These are phyloP conservation scores for Heterochromis multidens DNA, from an alignment of 2,113 vertebrate species.

Conservation along the genomic window DNA sequence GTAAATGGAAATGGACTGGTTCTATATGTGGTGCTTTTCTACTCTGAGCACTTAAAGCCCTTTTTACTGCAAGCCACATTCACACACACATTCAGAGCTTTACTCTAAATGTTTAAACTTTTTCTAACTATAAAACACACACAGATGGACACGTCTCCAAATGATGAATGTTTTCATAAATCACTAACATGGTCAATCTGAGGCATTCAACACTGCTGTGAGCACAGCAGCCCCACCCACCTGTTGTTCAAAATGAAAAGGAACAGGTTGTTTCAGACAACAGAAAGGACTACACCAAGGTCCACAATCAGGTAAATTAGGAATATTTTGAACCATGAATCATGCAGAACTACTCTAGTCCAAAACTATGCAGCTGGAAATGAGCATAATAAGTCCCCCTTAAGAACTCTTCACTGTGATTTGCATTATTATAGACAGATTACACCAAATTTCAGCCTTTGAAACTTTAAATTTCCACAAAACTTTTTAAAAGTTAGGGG, in stretches of 20 bases:
- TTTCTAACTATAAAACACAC: not conserved
- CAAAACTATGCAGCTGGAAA: not conserved
- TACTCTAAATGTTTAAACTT: not conserved
- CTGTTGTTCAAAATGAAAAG: not conserved
- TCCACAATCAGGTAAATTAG: not conserved
- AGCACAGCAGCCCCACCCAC: not conserved
- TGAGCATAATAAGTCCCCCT: not conserved
- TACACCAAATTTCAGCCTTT: not conserved
- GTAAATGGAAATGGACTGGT: not conserved
- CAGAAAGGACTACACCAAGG: not conserved
- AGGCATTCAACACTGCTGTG: no score
- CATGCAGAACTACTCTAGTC: not conserved
- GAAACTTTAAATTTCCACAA: not conserved
- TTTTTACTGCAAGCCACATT: not conserved
- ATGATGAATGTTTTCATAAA: not conserved
- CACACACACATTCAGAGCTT: not conserved
- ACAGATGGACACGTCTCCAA: not conserved
- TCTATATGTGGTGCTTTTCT: not conserved
- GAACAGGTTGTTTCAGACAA: no score
- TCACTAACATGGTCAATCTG: not conserved
- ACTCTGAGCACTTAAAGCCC: not conserved
- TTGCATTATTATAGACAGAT: not conserved
- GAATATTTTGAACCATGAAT: not conserved
- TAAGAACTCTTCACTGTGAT: not conserved
- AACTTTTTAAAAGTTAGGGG: not conserved